Evolutionary conservation across 37 sponge, comb jelly and placozoan species (phyloP).

Genomic region (Eunapius fragilis): DNA sequence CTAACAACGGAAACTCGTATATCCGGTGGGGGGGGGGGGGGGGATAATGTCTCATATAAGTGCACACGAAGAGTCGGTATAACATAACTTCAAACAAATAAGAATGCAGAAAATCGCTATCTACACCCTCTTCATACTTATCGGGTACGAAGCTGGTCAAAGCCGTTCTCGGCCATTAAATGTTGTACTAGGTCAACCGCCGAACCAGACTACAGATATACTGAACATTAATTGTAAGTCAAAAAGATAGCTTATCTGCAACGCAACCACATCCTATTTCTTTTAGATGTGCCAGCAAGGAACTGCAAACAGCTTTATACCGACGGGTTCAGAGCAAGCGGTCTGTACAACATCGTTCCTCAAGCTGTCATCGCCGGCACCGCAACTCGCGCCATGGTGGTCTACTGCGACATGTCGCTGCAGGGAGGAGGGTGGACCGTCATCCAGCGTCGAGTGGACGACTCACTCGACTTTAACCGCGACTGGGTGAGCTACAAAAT

Average conservation of each 20-base stretch:
- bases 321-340: conserved; percentile 25
- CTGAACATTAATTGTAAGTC: neutral
- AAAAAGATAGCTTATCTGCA: neutral
- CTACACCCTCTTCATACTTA: neutral
- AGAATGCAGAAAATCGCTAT: neutral
- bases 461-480: conserved; percentile 22
- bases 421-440: conserved; percentile 68
- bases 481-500: conserved; percentile 31
- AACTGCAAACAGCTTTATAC: conserved; percentile 60
- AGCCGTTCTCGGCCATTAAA: neutral
- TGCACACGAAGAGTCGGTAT: too few species aligned
- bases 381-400: conserved; percentile 34
- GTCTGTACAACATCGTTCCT: conserved; percentile 38
- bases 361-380: neutral
- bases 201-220: neutral
- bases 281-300: conserved; percentile 42
- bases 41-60: neutral
- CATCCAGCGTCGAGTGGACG: conserved; percentile 47
- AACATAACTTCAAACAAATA: neutral
- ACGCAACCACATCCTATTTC: neutral
- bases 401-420: conserved; percentile 67
- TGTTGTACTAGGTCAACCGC: neutral
- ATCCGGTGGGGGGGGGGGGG: too few species aligned
- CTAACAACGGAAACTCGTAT: too few species aligned
- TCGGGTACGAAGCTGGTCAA: neutral